Evolutionary conservation across 2,888 invertebrate species (phyloP), one percentile per base, ranked within the genome.

Genomic region (Athripsodes cinereus): DNA sequence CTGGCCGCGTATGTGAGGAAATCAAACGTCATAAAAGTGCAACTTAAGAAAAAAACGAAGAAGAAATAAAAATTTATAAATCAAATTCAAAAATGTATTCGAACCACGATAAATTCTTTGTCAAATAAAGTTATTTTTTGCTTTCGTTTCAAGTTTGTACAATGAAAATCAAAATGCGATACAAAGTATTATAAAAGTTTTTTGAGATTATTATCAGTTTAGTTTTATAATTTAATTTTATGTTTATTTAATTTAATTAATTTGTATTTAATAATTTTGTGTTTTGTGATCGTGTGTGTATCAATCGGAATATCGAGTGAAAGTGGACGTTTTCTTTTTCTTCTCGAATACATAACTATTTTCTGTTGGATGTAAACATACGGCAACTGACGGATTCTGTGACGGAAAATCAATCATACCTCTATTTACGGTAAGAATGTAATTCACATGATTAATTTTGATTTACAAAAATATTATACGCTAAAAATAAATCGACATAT

Each of bases 101-200:
- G 31, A 57, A 57, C 46, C 57, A 57, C 56, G 56, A 57, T 22
- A 57, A 31, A 31, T 57, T 52, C 46, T 26, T 22, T 34, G 16
- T 22, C 47, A n/a, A 22, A 44, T 52, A 52, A 50, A 22, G 18
- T 40, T 19, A 52, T 18, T 19, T 48, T 31, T 18, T 26, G 10
- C 11, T 46, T 2, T n/a, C 13, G 20, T 21, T 44, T 52, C 11
- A 52, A 34, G 8, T 20, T 5, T 34, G 8, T 52, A 3, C 2
- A 31, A 19, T 10, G 26, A 51, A 22, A 16, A 10, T 35, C 35
- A 53, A 58, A 49, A 58, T 58, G 58, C 22, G 58, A 22, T 50
- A 58, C 21, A 58, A 58, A 58, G n/a, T 46, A n/a, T 48, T 19
- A 6, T 19, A 3, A n/a, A 40, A 8, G 40, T 40, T 8, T 3